Percentiles rank a stretch among this genome's conserved stretches.
Evolutionary conservation across 2,888 invertebrate species (phyloP).

Genomic region (Actias luna): DNA sequence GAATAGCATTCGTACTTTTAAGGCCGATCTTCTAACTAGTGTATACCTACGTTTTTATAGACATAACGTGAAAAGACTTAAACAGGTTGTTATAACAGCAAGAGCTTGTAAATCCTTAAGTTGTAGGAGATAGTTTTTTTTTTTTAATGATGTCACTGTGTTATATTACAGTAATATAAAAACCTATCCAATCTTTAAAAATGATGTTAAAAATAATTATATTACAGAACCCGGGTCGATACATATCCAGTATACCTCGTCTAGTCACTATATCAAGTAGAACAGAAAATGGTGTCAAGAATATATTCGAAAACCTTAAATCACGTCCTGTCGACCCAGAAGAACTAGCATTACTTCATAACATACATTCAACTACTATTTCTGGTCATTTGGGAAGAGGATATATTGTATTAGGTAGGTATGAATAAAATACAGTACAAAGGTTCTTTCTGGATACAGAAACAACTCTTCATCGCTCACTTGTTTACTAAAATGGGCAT

Average conservation of each 20-base stretch:
- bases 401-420: slow-evolving; percentile 48
- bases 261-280: slow-evolving; percentile 50
- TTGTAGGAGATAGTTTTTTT: too few species aligned
- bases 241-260: slow-evolving; percentile 46
- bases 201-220: background rate
- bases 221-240: slow-evolving; percentile 45
- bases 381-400: slow-evolving; percentile 57
- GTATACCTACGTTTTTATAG: too few species aligned
- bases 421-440: too few species aligned
- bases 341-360: slow-evolving; percentile 50
- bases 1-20: too few species aligned
- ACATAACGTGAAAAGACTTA: too few species aligned
- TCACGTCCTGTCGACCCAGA: slow-evolving; percentile 51
- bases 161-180: background rate
- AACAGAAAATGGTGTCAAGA: slow-evolving; percentile 43
- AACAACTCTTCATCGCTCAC: too few species aligned
- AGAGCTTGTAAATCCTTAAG: too few species aligned
- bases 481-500: too few species aligned
- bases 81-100: too few species aligned
- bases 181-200: background rate
- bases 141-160: too few species aligned
- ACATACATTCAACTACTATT: slow-evolving; percentile 45
- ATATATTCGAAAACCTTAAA: slow-evolving; percentile 45
- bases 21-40: too few species aligned
- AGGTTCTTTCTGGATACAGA: too few species aligned